phyloP scores from a whole-genome alignment of 2,888 invertebrate species.

The Smittia aterrima region DNA sequence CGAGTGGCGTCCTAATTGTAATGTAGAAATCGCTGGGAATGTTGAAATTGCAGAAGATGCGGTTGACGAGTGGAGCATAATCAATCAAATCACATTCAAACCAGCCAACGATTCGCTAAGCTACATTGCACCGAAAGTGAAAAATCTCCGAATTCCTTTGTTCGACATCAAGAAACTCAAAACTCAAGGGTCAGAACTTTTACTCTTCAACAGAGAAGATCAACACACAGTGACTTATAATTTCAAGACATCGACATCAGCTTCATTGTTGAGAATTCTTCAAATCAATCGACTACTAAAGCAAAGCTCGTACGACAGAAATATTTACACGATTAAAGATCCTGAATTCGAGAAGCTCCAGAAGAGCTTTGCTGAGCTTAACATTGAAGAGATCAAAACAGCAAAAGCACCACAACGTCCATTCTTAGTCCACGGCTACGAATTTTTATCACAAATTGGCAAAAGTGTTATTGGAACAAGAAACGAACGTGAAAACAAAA shows the following conservation, averaged over 20 bases:
- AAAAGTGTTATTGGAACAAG: constrained; percentile 19
- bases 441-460: constrained; percentile 23
- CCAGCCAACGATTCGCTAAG: constrained; percentile 24
- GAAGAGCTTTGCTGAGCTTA: constrained; percentile 82
- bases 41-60: constrained; percentile 31
- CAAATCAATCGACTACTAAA: constrained; percentile 50
- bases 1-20: constrained; percentile 33
- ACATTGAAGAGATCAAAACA: constrained; percentile 59
- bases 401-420: constrained; percentile 13
- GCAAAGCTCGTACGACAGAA: constrained; percentile 62
- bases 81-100: constrained; percentile 36
- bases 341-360: constrained; percentile 70
- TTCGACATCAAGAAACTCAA: constrained; percentile 12
- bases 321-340: constrained; percentile 69
- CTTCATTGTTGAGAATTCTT: constrained; percentile 49
- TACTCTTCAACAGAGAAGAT: neutral
- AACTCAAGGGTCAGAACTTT: neutral
- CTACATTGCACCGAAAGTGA: constrained; percentile 8
- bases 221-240: constrained; percentile 17
- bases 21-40: constrained; percentile 33
- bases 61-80: constrained; percentile 30
- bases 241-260: constrained; percentile 21
- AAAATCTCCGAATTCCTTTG: constrained; percentile 23
- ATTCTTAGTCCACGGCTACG: constrained; percentile 29
- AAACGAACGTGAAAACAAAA: constrained; percentile 47